These are phyloP conservation scores for Matsumyia berberina DNA, from an alignment of 2,888 invertebrate genomes.

Conservation along the genomic window DNA sequence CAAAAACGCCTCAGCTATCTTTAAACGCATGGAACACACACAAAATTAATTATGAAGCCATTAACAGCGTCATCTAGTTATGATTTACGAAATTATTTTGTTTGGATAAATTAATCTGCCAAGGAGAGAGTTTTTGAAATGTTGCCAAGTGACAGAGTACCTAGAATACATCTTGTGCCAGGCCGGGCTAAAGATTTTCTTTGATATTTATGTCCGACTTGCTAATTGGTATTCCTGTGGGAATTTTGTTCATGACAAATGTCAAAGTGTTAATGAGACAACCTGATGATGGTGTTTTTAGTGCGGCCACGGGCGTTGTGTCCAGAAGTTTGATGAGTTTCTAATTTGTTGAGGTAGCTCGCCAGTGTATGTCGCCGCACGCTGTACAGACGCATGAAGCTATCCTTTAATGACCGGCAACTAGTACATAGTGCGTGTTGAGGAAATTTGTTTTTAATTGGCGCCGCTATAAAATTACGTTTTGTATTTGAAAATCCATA, in stretches of 20 bases:
- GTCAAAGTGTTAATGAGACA: constrained; percentile 63
- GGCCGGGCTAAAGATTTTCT: not conserved
- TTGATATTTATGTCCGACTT: constrained; percentile 33
- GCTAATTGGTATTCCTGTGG: constrained; percentile 61
- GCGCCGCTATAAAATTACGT: constrained; percentile 56
- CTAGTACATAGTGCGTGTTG: not conserved
- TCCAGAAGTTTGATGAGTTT: constrained; percentile 45
- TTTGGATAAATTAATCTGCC: constrained; percentile 64
- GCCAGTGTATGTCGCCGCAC: constrained; percentile 5
- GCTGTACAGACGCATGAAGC: constrained; percentile 8
- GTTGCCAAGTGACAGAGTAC: constrained; percentile 26
- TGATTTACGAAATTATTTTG: constrained; percentile 63
- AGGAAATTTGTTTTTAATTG: constrained; percentile 61
- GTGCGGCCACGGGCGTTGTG: not conserved
- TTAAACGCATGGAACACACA: constrained; percentile 26
- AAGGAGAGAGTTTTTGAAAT: constrained; percentile 47
- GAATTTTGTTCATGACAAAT: constrained; percentile 64
- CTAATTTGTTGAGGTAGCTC: constrained; percentile 34
- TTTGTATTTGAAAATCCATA: constrained; percentile 52
- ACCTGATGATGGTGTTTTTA: not conserved
- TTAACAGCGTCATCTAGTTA: constrained; percentile 67
- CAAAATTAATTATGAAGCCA: constrained; percentile 67
- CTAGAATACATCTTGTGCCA: not conserved
- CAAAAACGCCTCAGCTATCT: constrained; percentile 46
- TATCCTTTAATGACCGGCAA: constrained; percentile 35